Percentiles rank a stretch among this genome's conserved stretches.
Conservation (phyloP, 2,113 vertebrate genomes). For the Ivindomyrus marchei region DNA sequence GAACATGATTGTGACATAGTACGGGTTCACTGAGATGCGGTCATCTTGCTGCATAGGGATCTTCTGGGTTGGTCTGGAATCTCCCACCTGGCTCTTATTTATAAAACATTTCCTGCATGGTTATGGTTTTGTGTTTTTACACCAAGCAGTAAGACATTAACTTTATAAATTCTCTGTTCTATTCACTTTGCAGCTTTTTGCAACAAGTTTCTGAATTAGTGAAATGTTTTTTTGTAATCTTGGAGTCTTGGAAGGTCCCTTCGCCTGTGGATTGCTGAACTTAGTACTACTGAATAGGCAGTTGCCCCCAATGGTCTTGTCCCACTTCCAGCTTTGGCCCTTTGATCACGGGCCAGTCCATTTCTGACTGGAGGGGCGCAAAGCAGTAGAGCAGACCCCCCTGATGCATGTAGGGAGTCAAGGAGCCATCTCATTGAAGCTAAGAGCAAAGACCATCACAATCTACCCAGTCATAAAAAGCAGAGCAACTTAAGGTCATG, state of each 20-base stretch:
- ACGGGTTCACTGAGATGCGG: too few relatives aligned
- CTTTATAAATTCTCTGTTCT: neutral
- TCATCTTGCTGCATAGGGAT: neutral
- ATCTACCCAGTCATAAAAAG: neutral
- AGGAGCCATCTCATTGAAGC: neutral
- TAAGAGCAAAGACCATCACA: neutral
- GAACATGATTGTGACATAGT: neutral
- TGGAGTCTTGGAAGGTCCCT: neutral
- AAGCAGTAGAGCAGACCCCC: neutral
- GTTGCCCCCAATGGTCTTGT: neutral
- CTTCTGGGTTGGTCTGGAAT: neutral
- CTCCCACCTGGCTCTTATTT: neutral
- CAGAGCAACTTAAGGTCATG: neutral
- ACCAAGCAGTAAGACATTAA: neutral
- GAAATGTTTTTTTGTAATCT: neutral
- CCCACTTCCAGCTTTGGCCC: neutral
- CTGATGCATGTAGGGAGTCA: too few relatives aligned
- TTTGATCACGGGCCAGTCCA: neutral
- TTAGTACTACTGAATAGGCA: neutral
- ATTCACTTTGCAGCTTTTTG: neutral
- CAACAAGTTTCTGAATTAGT: neutral
- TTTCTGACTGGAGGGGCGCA: neutral
- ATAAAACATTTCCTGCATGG: neutral
- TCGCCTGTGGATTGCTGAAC: neutral
- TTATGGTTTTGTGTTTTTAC: neutral